Conservation (phyloP, 2,888 invertebrate genomes). For the Polymixis flavicincta region DNA sequence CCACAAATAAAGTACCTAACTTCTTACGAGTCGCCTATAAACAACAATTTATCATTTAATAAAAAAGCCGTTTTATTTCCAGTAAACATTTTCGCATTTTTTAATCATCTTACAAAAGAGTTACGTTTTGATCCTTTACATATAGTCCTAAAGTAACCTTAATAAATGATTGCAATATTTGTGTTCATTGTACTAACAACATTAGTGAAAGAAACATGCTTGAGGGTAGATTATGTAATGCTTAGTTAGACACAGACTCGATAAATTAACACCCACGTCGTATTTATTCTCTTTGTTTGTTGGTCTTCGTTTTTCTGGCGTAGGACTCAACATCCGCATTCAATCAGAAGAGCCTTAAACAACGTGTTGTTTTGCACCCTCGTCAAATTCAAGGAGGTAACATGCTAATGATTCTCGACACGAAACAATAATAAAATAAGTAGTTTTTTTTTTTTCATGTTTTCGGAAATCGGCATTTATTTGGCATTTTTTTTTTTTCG, state of each 20-base stretch:
- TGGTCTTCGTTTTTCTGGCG: neutral
- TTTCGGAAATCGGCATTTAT: too few species aligned
- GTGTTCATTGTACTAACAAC: constrained; percentile 23
- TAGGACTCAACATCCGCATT: neutral
- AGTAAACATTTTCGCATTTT: too few species aligned
- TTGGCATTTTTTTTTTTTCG: too few species aligned
- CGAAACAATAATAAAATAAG: too few species aligned
- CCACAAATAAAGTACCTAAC: too few species aligned
- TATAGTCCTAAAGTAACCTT: neutral
- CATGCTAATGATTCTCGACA: too few species aligned
- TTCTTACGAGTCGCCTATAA: too few species aligned
- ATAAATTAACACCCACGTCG: constrained; percentile 41
- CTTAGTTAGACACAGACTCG: constrained; percentile 33
- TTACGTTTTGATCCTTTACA: neutral
- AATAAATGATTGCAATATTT: constrained; percentile 16
- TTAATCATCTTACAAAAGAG: neutral
- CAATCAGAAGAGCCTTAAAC: neutral
- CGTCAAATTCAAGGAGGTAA: too few species aligned
- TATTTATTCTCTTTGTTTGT: constrained; percentile 17
- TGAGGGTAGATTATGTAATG: constrained; percentile 28
- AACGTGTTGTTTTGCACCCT: too few species aligned
- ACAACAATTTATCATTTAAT: too few species aligned
- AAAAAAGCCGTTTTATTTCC: too few species aligned
- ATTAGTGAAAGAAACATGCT: constrained; percentile 6
- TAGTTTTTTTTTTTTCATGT: too few species aligned